These are phyloP conservation scores for Zhuqinia jingwanae DNA, from an alignment of 2,888 invertebrate genomes.

Conservation along the genomic window DNA sequence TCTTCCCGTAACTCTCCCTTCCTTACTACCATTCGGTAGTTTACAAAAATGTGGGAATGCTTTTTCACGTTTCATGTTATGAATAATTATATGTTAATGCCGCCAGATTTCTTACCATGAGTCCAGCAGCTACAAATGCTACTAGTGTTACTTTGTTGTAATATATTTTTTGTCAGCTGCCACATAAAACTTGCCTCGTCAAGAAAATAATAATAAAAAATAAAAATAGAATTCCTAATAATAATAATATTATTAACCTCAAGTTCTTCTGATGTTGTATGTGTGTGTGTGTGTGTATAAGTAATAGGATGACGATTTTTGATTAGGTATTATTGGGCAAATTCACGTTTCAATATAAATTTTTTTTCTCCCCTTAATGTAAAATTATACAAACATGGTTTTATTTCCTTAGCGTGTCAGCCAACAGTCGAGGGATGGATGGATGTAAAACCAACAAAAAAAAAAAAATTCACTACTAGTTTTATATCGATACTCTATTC, in stretches of 20 bases:
- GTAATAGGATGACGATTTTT: too few relatives aligned
- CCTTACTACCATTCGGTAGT: constrained; percentile 4
- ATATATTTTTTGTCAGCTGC: not conserved
- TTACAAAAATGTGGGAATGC: constrained; percentile 8
- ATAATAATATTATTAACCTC: too few relatives aligned
- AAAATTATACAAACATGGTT: too few relatives aligned
- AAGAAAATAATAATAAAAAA: too few relatives aligned
- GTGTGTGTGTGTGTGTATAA: too few relatives aligned
- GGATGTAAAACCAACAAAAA: constrained; percentile 6
- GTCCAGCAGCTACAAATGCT: not conserved
- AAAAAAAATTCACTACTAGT: constrained; percentile 6
- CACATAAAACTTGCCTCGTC: too few relatives aligned
- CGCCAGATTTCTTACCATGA: constrained; percentile 42
- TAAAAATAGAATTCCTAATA: too few relatives aligned
- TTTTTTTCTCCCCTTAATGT: too few relatives aligned
- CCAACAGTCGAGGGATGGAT: constrained; percentile 30
- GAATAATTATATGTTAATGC: constrained; percentile 12
- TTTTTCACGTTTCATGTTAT: not conserved
- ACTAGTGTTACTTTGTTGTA: constrained; percentile 12
- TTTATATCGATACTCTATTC: too few relatives aligned
- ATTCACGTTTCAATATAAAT: too few relatives aligned
- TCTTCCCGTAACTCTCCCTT: not conserved
- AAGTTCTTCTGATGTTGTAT: too few relatives aligned
- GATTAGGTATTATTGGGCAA: too few relatives aligned
- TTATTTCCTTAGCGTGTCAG: not conserved